Evolutionary conservation across 2,797 vertebrate species (phyloP), one percentile per base, ranked within the genome.

Genomic region (Karalla daura): DNA sequence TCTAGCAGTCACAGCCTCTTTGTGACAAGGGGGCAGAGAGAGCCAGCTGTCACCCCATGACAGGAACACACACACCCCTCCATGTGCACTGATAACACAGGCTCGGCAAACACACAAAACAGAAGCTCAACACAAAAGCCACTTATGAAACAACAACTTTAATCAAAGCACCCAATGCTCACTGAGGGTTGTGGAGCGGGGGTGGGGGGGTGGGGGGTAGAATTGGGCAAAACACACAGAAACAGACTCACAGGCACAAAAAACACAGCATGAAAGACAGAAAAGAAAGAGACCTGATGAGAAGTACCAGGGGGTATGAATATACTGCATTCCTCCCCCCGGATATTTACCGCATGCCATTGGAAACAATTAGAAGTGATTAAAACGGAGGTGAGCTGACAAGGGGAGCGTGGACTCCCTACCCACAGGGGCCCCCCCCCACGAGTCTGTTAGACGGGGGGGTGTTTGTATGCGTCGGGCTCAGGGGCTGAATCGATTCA

Each of bases 1-100:
- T 91, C 86, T 85, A 89, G 83, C 81, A 86, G 85, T 76, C 85
- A 72, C 83, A 84, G 84, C 76, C 74, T 84, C 82, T 88, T 81
- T 89, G 88, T 89, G 86, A 88, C 72, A 60, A n/a, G 71, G 74
- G 84, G 78, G 84, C 73, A 84, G 78, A 77, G 76, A 87, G 86
- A 80, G 81, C 89, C 92, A 94, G 91, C 91, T 94, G 92, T 91
- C 91, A 88, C 80, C 84, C 80, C 81, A 70, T 86, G 86, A 91
- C 90, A 85, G 80, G 61, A 78, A 69, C 81, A 72, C 65, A 64
- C 44, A 27, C 44, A 41, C 74, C 32, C 67, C 43, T 45, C 43
- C 49, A 23, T 28, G 27, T 28, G 78, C 63, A 76, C 76, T 62
- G 74, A 89, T 80, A 75, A 82, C 80, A 58, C 35, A 21, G 59